Conservation (phyloP, 37 sponge, comb jelly and placozoan species). For the Mnemiopsis leidyi region DNA sequence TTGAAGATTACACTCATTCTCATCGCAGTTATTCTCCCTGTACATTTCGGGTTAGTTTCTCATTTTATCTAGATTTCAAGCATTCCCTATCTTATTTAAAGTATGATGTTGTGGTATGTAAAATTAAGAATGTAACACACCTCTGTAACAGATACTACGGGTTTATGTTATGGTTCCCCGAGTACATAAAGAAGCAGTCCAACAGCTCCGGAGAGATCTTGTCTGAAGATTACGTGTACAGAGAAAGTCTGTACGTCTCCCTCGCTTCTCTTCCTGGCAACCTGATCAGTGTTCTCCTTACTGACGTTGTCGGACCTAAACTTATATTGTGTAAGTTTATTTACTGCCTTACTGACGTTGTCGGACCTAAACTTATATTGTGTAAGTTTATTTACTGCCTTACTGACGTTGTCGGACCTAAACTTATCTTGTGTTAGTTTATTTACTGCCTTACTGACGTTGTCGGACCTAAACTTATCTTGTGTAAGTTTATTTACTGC, state of each 20-base stretch:
- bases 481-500: no score
- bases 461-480: constrained; percentile 62
- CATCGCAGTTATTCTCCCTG: constrained; percentile 47
- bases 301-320: constrained; percentile 67
- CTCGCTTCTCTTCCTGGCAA: constrained; percentile 68
- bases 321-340: constrained; percentile 67
- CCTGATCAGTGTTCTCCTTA: constrained; percentile 63
- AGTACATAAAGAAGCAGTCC: constrained; percentile 73
- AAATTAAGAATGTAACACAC: no score
- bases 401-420: no score
- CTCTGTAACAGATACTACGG: constrained; percentile 94
- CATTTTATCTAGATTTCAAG: no score
- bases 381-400: no score
- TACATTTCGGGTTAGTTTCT: constrained; percentile 36
- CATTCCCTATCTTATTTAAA: no score
- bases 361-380: constrained; percentile 63
- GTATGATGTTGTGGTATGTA: no score
- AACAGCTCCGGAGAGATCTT: background rate
- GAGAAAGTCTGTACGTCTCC: constrained; percentile 71
- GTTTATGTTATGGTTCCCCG: constrained; percentile 90
- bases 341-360: constrained; percentile 63
- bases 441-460: constrained; percentile 65
- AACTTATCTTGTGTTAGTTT: no score
- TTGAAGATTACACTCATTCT: constrained; percentile 41
- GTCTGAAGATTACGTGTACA: constrained; percentile 54